Evolutionary conservation across 2,113 vertebrate genomes (phyloP).

Genomic region (Lucifuga dentata): DNA sequence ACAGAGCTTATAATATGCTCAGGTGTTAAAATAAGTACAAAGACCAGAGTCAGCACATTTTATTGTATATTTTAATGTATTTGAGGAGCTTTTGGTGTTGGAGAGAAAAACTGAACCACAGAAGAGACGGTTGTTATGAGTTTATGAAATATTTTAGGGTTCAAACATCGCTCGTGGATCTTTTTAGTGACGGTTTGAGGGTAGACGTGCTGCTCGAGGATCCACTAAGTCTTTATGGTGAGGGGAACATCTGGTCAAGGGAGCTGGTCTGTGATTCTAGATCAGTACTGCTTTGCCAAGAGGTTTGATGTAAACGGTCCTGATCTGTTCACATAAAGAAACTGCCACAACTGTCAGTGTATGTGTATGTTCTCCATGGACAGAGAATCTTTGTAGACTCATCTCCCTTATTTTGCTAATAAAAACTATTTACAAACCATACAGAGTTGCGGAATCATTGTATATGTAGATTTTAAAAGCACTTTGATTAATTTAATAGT

Average conservation of each 20-base stretch:
- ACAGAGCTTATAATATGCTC: conserved; percentile 44
- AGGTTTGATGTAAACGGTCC: conserved; percentile 16
- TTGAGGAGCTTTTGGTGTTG: conserved; percentile 39
- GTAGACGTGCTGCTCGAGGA: conserved; percentile 3
- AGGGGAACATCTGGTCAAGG: conserved; percentile 14
- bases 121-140: conserved; percentile 21
- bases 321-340: conserved; percentile 66
- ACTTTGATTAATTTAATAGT: too few relatives aligned
- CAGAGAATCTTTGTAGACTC: conserved; percentile 83
- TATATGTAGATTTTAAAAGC: background rate
- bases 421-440: conserved; percentile 82
- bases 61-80: conserved; percentile 75
- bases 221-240: conserved; percentile 1
- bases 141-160: conserved; percentile 32
- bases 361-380: conserved; percentile 69
- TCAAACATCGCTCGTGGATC: conserved; percentile 7
- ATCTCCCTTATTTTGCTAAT: conserved; percentile 88
- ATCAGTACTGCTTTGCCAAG: conserved; percentile 51
- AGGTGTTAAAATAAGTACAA: conserved; percentile 48
- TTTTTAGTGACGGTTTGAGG: background rate
- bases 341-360: conserved; percentile 80
- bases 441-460: conserved; percentile 2
- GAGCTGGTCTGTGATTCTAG: conserved; percentile 40
- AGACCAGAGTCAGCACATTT: conserved; percentile 63
- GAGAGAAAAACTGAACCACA: conserved; percentile 23